Conservation (phyloP, 2,797 vertebrate species). For the Syncerus caffer region DNA sequence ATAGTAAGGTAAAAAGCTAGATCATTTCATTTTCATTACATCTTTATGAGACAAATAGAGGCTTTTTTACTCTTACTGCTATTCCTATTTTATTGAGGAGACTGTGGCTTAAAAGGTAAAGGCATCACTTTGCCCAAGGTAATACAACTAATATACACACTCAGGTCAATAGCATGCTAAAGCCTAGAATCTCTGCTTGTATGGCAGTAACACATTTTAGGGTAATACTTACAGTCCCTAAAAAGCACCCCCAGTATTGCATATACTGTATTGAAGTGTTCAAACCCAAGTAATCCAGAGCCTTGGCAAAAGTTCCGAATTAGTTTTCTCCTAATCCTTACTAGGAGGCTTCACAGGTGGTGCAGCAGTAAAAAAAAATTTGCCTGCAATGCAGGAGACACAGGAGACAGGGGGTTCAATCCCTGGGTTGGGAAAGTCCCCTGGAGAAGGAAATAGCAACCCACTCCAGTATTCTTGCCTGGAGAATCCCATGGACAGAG, state of each 20-base stretch:
- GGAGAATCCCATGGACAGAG: background rate
- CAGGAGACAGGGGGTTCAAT: background rate
- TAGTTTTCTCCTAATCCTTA: slow-evolving; percentile 10
- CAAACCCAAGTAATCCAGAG: background rate
- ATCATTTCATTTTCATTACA: background rate
- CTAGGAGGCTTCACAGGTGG: background rate
- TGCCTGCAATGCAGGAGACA: background rate
- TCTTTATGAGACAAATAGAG: background rate
- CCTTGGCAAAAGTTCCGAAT: background rate
- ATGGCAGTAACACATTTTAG: background rate
- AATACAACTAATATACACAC: background rate
- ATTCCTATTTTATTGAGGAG: background rate
- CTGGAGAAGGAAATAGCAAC: background rate
- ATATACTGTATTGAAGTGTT: background rate
- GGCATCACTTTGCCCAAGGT: background rate
- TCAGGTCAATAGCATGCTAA: background rate
- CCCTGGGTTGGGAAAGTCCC: background rate
- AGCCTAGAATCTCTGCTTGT: background rate
- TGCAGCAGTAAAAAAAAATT: background rate
- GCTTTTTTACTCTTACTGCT: background rate
- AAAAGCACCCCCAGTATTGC: background rate
- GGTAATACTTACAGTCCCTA: background rate
- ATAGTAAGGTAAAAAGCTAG: background rate
- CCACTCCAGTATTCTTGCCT: background rate
- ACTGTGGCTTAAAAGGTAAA: background rate